These are phyloP conservation scores for Hyposmocoma kahamanoa DNA, from an alignment of 1,140 invertebrate genomes.

Conservation along the genomic window DNA sequence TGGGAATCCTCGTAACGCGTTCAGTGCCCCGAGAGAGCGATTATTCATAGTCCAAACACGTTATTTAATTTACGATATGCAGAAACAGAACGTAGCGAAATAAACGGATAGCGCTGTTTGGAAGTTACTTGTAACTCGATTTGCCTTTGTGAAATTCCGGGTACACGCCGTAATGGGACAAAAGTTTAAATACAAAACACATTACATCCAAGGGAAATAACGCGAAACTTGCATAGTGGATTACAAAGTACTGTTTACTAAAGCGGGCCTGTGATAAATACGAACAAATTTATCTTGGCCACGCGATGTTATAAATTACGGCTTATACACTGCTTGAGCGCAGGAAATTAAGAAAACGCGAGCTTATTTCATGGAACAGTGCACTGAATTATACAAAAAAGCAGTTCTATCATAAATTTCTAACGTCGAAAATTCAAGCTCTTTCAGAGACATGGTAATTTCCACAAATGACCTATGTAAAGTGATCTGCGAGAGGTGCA, in stretches of 20 bases:
- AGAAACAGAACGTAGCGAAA: conserved; percentile 48
- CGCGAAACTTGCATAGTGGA: conserved; percentile 23
- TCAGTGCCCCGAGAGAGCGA: conserved; percentile 19
- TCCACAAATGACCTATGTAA: conserved; percentile 66
- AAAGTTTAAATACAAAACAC: conserved; percentile 53
- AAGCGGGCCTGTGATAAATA: conserved; percentile 25
- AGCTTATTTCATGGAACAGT: conserved; percentile 25
- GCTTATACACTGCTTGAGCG: conserved; percentile 25
- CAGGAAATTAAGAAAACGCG: conserved; percentile 33
- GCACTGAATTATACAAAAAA: not conserved
- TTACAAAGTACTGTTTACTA: conserved; percentile 25
- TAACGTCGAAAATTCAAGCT: not conserved
- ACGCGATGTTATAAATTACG: conserved; percentile 29
- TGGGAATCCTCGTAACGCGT: conserved; percentile 23
- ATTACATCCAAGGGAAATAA: conserved; percentile 23
- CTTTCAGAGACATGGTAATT: conserved; percentile 52
- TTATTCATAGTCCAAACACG: conserved; percentile 47
- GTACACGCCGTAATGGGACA: conserved; percentile 48
- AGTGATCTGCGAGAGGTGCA: conserved; percentile 63
- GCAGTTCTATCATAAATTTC: conserved; percentile 4
- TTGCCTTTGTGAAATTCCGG: conserved; percentile 57
- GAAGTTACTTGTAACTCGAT: conserved; percentile 56
- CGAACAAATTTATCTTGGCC: conserved; percentile 26
- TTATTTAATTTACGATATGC: conserved; percentile 62
- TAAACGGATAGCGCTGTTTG: conserved; percentile 50